Evolutionary conservation across 1,140 invertebrate genomes (phyloP), one percentile per base, ranked within the genome.

Genomic region (Olivierus martensii): DNA sequence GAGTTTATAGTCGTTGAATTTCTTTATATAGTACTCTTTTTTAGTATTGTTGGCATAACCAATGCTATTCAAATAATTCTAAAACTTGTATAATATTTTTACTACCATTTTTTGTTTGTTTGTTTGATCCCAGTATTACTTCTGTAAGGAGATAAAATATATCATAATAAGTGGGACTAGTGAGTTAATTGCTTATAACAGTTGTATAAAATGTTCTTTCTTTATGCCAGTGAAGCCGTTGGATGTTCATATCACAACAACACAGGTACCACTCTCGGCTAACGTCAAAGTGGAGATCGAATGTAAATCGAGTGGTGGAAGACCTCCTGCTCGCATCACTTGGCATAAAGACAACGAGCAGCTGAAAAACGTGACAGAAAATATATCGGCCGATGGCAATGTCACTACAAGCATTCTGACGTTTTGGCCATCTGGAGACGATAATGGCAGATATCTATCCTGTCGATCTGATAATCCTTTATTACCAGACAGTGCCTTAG

Each of bases 261-360:
- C 75, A 11, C 69, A 75, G 50, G 67, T 62, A 51, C 70, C 75
- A 3, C 73, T 87, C 53, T 77, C 81, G 34, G 83, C 84, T 2
- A 84, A 84, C 55, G 76, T 80, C 47, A 73, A 79, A 18, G 87
- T 86, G 65, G 79, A 84, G 65, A 75, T 90, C 17, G 74, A 77
- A 48, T 92, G 88, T 65, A 79, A 84, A 65, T 84, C 84, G 3
- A 78, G 79, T 10, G 88, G 87, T 44, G 87, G 84, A 9, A 74
- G 85, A 52, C 88, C 88, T 42, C 79, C 84, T 2, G 85, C 87
- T 19, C 76, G 83, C 62, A 83, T 92, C 62, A 83, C 84, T 1
- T 91, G 87, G 87, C 86, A 86, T 64, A 79, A 81, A 34, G 80
- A 77, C 6, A 76, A 77, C 53, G 74, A 74, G 61, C 80, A 48